A percentile compares a stretch with the other conserved stretches of the same genome.
phyloP scores from a whole-genome alignment of 2,113 vertebrate genomes.

The Saccopteryx bilineata region DNA sequence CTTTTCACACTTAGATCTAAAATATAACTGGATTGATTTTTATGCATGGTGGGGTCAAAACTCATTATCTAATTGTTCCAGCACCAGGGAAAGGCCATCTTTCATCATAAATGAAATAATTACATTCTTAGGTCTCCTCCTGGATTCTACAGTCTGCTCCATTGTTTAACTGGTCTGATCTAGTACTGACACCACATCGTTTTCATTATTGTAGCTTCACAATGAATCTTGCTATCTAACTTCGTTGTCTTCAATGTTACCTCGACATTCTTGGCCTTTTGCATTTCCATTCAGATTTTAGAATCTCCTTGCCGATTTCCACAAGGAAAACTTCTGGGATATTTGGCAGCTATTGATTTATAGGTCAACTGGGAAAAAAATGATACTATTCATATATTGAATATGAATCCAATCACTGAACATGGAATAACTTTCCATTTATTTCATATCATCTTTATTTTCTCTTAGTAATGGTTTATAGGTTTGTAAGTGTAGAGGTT shows the following conservation, averaged over 20 bases:
- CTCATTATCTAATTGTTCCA: background rate
- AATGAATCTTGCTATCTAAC: background rate
- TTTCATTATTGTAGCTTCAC: conserved; percentile 43
- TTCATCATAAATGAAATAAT: background rate
- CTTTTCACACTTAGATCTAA: conserved; percentile 22
- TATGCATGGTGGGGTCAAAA: background rate
- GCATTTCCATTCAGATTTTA: conserved; percentile 13
- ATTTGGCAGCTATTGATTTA: background rate
- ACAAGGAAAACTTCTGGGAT: background rate
- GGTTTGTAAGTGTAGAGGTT: background rate
- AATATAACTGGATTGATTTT: conserved; percentile 15
- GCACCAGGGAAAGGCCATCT: background rate
- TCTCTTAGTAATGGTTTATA: background rate
- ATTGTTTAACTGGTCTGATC: background rate
- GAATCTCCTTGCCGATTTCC: background rate
- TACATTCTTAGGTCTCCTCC: background rate
- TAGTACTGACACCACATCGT: background rate
- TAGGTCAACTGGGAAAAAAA: background rate
- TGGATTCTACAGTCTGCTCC: background rate
- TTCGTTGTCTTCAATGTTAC: background rate
- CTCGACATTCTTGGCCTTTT: background rate
- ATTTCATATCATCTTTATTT: conserved; percentile 4
- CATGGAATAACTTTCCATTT: background rate
- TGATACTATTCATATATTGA: background rate
- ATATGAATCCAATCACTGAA: background rate